phyloP scores from a whole-genome alignment of 2,113 vertebrate genomes.

The Telmatochromis brichardi region DNA sequence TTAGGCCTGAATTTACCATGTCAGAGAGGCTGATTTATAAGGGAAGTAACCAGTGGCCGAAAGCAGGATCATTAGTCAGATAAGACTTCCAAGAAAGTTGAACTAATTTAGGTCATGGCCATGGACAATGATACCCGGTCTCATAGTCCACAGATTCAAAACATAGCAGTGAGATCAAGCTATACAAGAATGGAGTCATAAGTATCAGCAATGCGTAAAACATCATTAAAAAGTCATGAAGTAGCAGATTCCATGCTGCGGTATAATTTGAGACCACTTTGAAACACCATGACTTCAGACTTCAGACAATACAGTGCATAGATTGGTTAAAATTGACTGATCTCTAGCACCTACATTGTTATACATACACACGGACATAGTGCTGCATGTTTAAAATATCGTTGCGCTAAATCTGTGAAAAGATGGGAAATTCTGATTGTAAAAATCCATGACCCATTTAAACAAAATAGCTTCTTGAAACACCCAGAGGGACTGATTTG shows the following conservation, averaged over 20 bases:
- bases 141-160: background rate
- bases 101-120: background rate
- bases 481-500: background rate
- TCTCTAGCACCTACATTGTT: background rate
- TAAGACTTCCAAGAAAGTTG: background rate
- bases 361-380: background rate
- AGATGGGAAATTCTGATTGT: background rate
- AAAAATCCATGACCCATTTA: background rate
- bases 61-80: background rate
- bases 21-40: background rate
- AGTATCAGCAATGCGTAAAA: background rate
- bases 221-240: background rate
- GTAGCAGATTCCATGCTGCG: background rate
- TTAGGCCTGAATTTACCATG: background rate
- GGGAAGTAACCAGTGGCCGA: background rate
- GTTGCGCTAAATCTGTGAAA: background rate
- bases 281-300: background rate
- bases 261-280: background rate
- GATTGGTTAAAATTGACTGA: background rate
- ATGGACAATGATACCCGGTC: background rate
- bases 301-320: background rate
- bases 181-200: background rate
- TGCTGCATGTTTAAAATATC: background rate
- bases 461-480: background rate
- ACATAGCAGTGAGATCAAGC: background rate